Percentiles rank a stretch among this genome's conserved stretches.
phyloP scores from a whole-genome alignment of 2,888 invertebrate genomes.

The Panopea generosa region DNA sequence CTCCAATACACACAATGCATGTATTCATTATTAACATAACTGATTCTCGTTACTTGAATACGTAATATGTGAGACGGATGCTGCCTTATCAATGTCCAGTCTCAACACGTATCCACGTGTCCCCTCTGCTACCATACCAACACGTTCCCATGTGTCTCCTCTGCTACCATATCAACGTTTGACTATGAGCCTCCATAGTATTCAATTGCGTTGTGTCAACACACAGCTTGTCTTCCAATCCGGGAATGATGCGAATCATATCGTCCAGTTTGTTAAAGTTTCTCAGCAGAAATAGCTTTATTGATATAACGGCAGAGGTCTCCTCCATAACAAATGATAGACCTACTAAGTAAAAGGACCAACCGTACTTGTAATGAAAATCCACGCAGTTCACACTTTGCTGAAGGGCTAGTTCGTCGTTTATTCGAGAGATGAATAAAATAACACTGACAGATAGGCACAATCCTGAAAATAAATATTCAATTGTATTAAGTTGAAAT shows the following conservation, averaged over 20 bases:
- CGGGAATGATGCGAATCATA: slow-evolving; percentile 59
- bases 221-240: slow-evolving; percentile 61
- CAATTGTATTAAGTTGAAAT: no score
- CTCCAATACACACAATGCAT: no score
- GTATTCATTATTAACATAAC: no score
- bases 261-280: slow-evolving; percentile 52
- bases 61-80: no score
- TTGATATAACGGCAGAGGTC: slow-evolving; percentile 76
- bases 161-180: slow-evolving; percentile 60
- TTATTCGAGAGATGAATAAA: slow-evolving; percentile 76
- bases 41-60: no score
- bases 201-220: slow-evolving; percentile 19
- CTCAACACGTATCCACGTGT: no score
- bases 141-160: no score
- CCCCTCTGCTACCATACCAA: no score
- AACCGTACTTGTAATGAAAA: slow-evolving; percentile 75
- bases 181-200: slow-evolving; percentile 29
- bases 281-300: slow-evolving; percentile 72
- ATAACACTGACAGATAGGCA: slow-evolving; percentile 75
- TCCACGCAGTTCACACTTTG: slow-evolving; percentile 53
- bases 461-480: slow-evolving; percentile 74
- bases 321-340: slow-evolving; percentile 74
- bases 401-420: slow-evolving; percentile 74
- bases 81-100: no score
- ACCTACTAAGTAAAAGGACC: slow-evolving; percentile 78